These are phyloP conservation scores for Dione vanillae DNA, from an alignment of 2,888 invertebrate genomes.

Conservation along the genomic window DNA sequence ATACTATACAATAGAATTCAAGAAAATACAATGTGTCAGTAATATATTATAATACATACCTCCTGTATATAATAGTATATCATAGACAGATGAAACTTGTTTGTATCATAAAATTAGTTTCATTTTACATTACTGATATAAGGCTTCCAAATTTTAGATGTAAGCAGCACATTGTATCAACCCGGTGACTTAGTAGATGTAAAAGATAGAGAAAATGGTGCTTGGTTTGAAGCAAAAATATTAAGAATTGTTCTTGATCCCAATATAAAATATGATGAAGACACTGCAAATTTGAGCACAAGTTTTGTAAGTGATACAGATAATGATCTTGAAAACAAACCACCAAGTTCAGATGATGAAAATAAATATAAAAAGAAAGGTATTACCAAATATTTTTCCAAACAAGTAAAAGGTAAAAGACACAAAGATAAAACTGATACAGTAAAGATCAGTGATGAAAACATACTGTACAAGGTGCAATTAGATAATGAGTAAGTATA, in stretches of 20 bases:
- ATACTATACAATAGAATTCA: no score
- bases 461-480: constrained; percentile 76
- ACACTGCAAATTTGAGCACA: constrained; percentile 13
- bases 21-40: no score
- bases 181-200: constrained; percentile 88
- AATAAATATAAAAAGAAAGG: constrained; percentile 55
- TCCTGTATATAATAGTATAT: no score
- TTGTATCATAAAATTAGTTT: no score
- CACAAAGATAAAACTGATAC: constrained; percentile 40
- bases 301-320: constrained; percentile 50
- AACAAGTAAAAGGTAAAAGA: constrained; percentile 56
- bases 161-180: constrained; percentile 78
- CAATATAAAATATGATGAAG: constrained; percentile 44
- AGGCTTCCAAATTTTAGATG: constrained; percentile 64
- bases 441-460: constrained; percentile 53
- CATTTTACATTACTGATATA: no score
- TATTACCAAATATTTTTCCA: constrained; percentile 64
- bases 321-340: constrained; percentile 61
- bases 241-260: constrained; percentile 78
- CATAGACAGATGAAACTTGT: no score
- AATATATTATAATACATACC: no score
- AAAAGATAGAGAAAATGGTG: constrained; percentile 84
- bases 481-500: constrained; percentile 67
- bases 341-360: constrained; percentile 52
- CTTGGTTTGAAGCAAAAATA: constrained; percentile 90